Conservation (phyloP, 2,888 invertebrate genomes). For the Idaea aversata region DNA sequence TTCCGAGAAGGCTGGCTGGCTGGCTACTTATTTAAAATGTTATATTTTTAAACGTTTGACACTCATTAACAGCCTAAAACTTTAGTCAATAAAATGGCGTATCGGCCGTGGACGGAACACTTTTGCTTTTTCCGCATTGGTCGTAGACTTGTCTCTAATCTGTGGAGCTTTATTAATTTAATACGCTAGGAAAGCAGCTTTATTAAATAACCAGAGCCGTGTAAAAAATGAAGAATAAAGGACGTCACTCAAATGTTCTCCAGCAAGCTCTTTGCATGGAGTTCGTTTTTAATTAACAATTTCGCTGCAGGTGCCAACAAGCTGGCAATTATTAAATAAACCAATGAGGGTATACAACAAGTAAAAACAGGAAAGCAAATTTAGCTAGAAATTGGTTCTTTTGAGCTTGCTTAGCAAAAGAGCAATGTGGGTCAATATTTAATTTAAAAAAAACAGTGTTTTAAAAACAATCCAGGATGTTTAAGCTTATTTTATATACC, state of each 20-base stretch:
- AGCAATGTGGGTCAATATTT: no score
- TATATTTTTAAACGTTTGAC: no score
- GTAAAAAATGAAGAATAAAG: not conserved
- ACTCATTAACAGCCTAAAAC: no score
- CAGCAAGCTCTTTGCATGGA: slow-evolving; percentile 18
- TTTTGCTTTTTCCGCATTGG: no score
- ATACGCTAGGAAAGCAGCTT: not conserved
- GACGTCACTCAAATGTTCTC: slow-evolving; percentile 18
- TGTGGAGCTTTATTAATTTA: not conserved
- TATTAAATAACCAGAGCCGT: slow-evolving; percentile 8
- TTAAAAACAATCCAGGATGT: no score
- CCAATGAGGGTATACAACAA: not conserved
- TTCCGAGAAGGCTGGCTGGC: no score
- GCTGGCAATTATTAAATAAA: slow-evolving; percentile 6
- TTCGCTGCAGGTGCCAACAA: slow-evolving; percentile 9
- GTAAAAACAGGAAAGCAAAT: not conserved
- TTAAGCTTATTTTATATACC: no score
- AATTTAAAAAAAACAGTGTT: no score
- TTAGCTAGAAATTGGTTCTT: not conserved
- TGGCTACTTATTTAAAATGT: no score
- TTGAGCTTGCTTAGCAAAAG: not conserved
- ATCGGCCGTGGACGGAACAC: no score
- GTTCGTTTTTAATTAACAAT: slow-evolving; percentile 25
- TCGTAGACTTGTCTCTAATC: no score
- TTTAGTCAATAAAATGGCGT: no score